phyloP scores from a whole-genome alignment of 30 jellyfish, hydroid and myxozoan genomes.

The Nemopilema nomurai region DNA sequence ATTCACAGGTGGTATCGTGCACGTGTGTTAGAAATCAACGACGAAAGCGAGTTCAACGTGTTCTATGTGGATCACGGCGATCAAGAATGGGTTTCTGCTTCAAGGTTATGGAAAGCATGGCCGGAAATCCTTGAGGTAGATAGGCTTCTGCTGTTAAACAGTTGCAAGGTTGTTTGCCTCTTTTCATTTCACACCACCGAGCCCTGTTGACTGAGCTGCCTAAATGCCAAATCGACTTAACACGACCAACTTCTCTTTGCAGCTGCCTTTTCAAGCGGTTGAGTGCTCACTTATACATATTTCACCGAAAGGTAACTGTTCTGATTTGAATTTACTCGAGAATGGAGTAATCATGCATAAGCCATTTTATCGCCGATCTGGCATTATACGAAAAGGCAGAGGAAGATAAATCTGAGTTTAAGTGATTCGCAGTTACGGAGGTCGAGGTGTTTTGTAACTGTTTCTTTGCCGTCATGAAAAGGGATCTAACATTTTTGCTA shows the following conservation, averaged over 20 bases:
- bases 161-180: no score
- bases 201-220: no score
- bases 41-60: conserved; percentile 50
- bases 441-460: no score
- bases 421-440: no score
- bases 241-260: not conserved
- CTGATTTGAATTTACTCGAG: not conserved
- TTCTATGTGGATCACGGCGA: conserved; percentile 92
- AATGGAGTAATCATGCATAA: not conserved
- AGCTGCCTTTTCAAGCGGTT: conserved; percentile 92
- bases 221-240: no score
- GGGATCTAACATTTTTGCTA: no score
- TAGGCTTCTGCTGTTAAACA: not conserved
- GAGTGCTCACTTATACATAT: conserved; percentile 73
- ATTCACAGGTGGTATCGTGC: conserved; percentile 86
- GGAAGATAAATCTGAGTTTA: no score
- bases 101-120: conserved; percentile 78
- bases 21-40: conserved; percentile 46
- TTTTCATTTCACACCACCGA: no score
- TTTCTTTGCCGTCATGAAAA: no score
- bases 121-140: conserved; percentile 66
- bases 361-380: not conserved
- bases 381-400: no score
- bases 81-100: conserved; percentile 54
- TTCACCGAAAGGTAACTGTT: conserved; percentile 64